A percentile compares a stretch with the other conserved stretches of the same genome.
Evolutionary conservation across 2,888 invertebrate genomes (phyloP).

Genomic region (Cephus spinipes): DNA sequence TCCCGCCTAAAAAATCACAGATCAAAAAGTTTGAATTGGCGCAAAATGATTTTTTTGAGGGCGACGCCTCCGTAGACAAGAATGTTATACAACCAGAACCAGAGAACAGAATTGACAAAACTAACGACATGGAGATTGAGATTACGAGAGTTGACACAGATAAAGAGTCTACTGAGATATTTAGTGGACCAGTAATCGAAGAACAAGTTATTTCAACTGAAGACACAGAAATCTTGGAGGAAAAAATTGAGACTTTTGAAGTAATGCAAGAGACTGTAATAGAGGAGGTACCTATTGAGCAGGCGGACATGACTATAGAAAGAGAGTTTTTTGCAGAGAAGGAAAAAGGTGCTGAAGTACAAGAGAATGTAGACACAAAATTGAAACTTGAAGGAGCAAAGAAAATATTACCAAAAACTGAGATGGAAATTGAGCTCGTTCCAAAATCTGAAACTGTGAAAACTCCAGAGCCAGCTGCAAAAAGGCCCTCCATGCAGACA

Average conservation of each 20-base stretch:
- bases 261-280: constrained; percentile 9
- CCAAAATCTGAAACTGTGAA: constrained; percentile 9
- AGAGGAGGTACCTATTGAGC: constrained; percentile 9
- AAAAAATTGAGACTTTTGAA: constrained; percentile 9
- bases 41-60: constrained; percentile 51
- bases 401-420: constrained; percentile 11
- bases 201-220: constrained; percentile 5
- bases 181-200: constrained; percentile 16
- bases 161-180: constrained; percentile 7
- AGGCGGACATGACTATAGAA: constrained; percentile 13
- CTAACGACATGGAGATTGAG: constrained; percentile 19
- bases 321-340: constrained; percentile 9
- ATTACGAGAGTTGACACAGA: constrained; percentile 25
- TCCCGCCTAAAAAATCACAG: constrained; percentile 61
- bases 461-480: constrained; percentile 3
- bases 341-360: constrained; percentile 5
- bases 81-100: constrained; percentile 21
- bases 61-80: constrained; percentile 22
- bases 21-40: constrained; percentile 63
- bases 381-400: constrained; percentile 7
- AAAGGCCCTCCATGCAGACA: constrained; percentile 31
- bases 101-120: constrained; percentile 26
- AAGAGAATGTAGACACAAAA: constrained; percentile 7
- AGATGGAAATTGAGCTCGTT: constrained; percentile 19
- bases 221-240: constrained; percentile 6